These are phyloP conservation scores for Pseudomyrmex cubaensis DNA, from an alignment of 1,140 invertebrate species.

Conservation along the genomic window DNA sequence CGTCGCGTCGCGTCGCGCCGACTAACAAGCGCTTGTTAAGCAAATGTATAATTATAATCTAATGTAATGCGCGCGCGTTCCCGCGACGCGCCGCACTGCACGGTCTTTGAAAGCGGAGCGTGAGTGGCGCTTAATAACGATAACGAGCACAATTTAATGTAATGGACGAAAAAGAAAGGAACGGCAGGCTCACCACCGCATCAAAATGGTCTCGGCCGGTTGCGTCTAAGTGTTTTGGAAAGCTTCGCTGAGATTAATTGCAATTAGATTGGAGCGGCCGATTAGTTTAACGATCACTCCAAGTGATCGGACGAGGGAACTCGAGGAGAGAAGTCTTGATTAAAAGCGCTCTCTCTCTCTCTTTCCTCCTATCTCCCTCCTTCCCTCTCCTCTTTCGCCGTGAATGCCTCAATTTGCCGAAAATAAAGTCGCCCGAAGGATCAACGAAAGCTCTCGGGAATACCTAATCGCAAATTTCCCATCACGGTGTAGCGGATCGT, in stretches of 20 bases:
- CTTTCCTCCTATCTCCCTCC: too few relatives aligned
- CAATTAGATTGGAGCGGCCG: conserved; percentile 45
- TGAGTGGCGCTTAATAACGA: conserved; percentile 58
- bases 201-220: not conserved
- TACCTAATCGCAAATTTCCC: conserved; percentile 13
- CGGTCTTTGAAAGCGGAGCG: conserved; percentile 55
- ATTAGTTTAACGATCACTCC: conserved; percentile 54
- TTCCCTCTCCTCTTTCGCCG: not conserved
- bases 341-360: not conserved
- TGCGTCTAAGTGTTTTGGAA: conserved; percentile 47
- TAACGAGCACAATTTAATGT: conserved; percentile 60
- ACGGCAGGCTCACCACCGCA: not conserved
- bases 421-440: conserved; percentile 42
- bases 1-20: not conserved
- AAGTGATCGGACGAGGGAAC: conserved; percentile 16
- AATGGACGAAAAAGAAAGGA: conserved; percentile 46
- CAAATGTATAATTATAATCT: conserved; percentile 60
- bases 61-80: conserved; percentile 43
- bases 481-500: not conserved
- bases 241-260: conserved; percentile 50
- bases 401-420: conserved; percentile 49
- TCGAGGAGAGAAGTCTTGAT: not conserved
- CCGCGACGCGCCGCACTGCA: conserved; percentile 20
- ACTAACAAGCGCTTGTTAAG: conserved; percentile 56
- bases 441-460: conserved; percentile 24